phyloP scores from a whole-genome alignment of 2,888 invertebrate genomes.

The Didymodactylos carnosus region DNA sequence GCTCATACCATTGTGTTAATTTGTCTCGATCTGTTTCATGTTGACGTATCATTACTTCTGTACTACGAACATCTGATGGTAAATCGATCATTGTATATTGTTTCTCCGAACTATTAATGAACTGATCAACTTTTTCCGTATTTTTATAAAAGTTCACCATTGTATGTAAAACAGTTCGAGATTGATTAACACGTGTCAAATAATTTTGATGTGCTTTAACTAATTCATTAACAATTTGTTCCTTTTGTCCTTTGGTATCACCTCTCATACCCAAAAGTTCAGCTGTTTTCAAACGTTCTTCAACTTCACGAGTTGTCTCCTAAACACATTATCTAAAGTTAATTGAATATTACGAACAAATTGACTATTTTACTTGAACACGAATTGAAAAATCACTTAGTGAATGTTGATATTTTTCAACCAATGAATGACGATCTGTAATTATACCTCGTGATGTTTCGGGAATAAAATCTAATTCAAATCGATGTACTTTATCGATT shows the following conservation, averaged over 20 bases:
- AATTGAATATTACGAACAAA: neutral
- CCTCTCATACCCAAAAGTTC: constrained; percentile 47
- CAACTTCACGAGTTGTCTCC: constrained; percentile 42
- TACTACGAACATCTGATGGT: neutral
- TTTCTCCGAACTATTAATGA: neutral
- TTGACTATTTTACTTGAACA: constrained; percentile 35
- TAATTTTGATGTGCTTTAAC: constrained; percentile 47
- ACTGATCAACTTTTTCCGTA: constrained; percentile 24
- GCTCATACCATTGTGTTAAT: neutral
- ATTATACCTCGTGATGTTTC: constrained; percentile 25
- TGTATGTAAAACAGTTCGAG: constrained; percentile 49
- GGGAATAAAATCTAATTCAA: constrained; percentile 26
- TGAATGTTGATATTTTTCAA: constrained; percentile 20
- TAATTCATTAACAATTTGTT: constrained; percentile 47
- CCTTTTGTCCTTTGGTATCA: constrained; percentile 39
- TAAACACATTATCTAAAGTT: constrained; percentile 16
- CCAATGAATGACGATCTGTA: constrained; percentile 40
- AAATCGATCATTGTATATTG: neutral
- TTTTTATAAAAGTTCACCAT: constrained; percentile 51
- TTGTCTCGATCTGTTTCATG: neutral
- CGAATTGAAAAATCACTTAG: constrained; percentile 24
- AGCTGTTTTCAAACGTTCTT: constrained; percentile 44
- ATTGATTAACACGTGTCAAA: constrained; percentile 49
- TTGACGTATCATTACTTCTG: neutral
- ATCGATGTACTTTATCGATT: constrained; percentile 25